Base-by-base conservation (phyloP, 2,113 vertebrate genomes). In the Perognathus longimembris region DNA sequence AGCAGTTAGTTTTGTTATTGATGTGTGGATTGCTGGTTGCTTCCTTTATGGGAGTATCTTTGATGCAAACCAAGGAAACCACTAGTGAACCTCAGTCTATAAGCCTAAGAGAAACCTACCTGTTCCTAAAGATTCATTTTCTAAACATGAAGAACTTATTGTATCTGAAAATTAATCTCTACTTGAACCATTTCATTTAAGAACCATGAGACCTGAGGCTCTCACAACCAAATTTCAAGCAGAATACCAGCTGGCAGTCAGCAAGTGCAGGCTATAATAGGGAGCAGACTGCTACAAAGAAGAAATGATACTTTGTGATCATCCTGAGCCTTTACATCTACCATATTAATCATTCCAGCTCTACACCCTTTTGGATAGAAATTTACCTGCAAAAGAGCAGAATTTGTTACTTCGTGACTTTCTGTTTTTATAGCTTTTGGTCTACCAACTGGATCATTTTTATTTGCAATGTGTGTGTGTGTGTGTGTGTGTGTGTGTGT, bases 181-280 rank as follows among this genome's bases (percentile, higher is more conserved):
- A 30, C 21, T 42, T 6, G 85, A 20, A 50, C 28, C 7, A 15
- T 20, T 82, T 30, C 24, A 64, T 1, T 63, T 5, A 36, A 36
- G 22, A 78, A 85, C 7, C n/a, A 87, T 14, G 4, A 71, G 40
- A 42, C 6, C 61, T 73, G 10, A 63, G 84, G 32, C 5, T 84
- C 50, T 80, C 40, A 86, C 1, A 36, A 78, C 18, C 45, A 91
- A 80, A 93, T 67, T 71, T 32, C 28, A 79, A 74, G 21, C 8
- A 88, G 82, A 71, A 22, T 42, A 57, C 42, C 17, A 86, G 45
- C 93, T 90, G 36, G 1, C 32, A 74, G 75, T 94, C 38, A 73
- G 7, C 1, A 30, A 89, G 79, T 74, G 28, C 17, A 81, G 4
- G 24, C 61, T n/a, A 18, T 89, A 6, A 36, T 8, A 34, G 8